Evolutionary conservation across 2,113 vertebrate genomes (phyloP), one percentile per base, ranked within the genome.

Genomic region (Lethenteron reissneri): DNA sequence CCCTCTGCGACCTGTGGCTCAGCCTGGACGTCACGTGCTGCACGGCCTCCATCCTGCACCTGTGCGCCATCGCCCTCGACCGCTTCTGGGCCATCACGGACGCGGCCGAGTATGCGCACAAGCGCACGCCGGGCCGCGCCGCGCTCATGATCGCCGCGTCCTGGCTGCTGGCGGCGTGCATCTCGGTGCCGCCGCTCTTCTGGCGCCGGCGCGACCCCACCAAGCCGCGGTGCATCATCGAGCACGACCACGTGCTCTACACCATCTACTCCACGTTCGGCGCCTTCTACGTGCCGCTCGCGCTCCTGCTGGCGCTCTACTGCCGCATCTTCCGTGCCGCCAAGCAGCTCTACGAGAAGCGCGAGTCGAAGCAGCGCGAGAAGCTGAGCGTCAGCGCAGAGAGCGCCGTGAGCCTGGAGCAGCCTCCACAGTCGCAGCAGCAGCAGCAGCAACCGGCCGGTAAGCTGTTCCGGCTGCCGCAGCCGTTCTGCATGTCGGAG

Each of bases 11-110:
- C 9, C n/a, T 68, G 11, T 68, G 64, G 64, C 64, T 68, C 64
- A 68, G 64, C 11, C n/a, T 68, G 64, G 64, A 68, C 11, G 64
- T 68, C 11, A 21, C 64, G 8, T 68, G 64, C 11, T 68, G 64
- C 64, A 68, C 64, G n/a, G n/a, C n/a, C 64, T 68, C 64, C 11
- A 68, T 68, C 64, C 25, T 68, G 64, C 64, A 68, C 64, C 64
- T 68, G 64, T 68, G 64, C 11, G 64, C 64, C 64, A 68, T 68
- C 11, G 64, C 64, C n/a, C 64, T 68, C n/a, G 64, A 68, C 64
- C n/a, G 64, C n/a, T 68, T 17, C 21, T 68, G 64, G 64, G 64
- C 64, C n/a, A 68, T 68, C n/a, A 68, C 64, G 64, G n/a, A 21
- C 21, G 64, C 64, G n/a, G 64, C 21, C n/a, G n/a, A 68, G 25